Percentiles rank a stretch among this genome's conserved stretches.
phyloP scores from a whole-genome alignment of 1,140 invertebrate species.

The Pristionchus pacificus region DNA sequence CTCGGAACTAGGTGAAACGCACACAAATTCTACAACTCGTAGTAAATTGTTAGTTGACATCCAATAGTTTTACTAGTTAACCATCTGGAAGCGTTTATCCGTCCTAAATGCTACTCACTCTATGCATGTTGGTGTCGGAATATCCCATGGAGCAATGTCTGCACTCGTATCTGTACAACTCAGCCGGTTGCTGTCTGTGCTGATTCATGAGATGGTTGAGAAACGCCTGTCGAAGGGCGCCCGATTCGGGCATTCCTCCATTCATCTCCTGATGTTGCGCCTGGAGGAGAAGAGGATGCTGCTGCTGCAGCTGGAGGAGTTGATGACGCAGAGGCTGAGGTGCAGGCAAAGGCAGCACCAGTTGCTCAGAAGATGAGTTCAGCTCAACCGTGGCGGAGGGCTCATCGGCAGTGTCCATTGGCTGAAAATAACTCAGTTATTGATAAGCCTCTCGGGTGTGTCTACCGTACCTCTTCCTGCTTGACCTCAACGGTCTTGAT shows the following conservation, averaged over 20 bases:
- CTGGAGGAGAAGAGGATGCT: not conserved
- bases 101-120: not conserved
- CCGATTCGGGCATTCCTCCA: too few species aligned
- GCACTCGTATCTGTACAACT: not conserved
- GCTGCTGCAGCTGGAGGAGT: not conserved
- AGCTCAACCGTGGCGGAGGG: not conserved
- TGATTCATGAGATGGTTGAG: not conserved
- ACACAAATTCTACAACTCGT: not conserved
- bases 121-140: not conserved
- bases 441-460: not conserved
- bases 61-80: not conserved
- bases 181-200: not conserved
- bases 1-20: not conserved
- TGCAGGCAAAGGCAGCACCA: not conserved
- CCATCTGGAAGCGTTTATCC: not conserved
- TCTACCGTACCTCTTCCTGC: not conserved
- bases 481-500: not conserved
- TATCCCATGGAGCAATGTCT: not conserved
- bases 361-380: not conserved
- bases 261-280: too few species aligned
- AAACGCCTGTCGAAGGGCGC: not conserved
- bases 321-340: not conserved
- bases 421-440: not conserved
- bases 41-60: constrained; percentile 1
- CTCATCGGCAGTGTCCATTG: not conserved